Conservation (phyloP, 2,888 invertebrate genomes). For the Andrena praecox region DNA sequence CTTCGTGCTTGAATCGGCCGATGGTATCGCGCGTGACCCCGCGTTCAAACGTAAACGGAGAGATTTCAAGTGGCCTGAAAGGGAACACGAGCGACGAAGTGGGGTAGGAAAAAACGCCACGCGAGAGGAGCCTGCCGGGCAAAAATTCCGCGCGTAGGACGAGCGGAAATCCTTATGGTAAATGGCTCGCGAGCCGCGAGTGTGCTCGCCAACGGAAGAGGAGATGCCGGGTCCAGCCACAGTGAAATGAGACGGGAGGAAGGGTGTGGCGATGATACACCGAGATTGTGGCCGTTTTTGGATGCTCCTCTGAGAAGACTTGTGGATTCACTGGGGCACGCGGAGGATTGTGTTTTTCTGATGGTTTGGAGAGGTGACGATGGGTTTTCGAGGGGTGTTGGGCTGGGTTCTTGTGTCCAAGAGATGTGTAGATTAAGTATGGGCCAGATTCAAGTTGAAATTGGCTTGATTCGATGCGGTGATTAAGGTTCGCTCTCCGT, state of each 20-base stretch:
- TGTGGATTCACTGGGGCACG: constrained; percentile 39
- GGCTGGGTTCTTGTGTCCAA: too few relatives aligned
- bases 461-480: too few relatives aligned
- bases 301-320: constrained; percentile 31
- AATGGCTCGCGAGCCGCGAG: constrained; percentile 44
- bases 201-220: constrained; percentile 45
- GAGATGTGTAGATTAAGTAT: too few relatives aligned
- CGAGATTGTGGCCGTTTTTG: constrained; percentile 56
- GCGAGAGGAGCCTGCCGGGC: constrained; percentile 27
- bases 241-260: too few relatives aligned
- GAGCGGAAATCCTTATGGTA: constrained; percentile 67
- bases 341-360: too few relatives aligned
- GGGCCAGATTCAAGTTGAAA: too few relatives aligned
- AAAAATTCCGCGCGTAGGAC: constrained; percentile 61
- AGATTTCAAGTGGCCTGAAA: constrained; percentile 41
- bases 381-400: too few relatives aligned
- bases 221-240: constrained; percentile 23
- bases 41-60: constrained; percentile 56
- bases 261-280: constrained; percentile 36
- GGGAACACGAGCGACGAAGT: not conserved
- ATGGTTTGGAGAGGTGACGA: too few relatives aligned
- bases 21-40: constrained; percentile 68
- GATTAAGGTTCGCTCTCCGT: too few relatives aligned
- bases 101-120: constrained; percentile 10
- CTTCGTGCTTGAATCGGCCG: constrained; percentile 60